phyloP scores from a whole-genome alignment of 2,797 vertebrate species.

The Onychomys torridus region DNA sequence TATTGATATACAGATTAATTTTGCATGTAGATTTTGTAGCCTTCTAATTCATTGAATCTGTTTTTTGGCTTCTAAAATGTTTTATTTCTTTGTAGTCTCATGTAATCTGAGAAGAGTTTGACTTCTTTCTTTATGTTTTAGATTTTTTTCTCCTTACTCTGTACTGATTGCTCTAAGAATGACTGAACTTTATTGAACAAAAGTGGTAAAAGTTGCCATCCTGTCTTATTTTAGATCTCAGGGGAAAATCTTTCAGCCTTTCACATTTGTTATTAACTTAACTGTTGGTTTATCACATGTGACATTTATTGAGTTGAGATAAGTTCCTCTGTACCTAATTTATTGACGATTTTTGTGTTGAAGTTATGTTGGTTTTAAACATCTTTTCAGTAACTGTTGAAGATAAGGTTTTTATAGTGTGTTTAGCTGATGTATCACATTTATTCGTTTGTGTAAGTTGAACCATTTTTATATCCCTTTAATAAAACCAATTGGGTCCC shows the following conservation, averaged over 20 bases:
- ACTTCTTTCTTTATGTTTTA: neutral
- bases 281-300: neutral
- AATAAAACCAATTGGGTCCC: neutral
- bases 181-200: neutral
- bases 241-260: neutral
- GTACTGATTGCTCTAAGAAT: neutral
- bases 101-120: neutral
- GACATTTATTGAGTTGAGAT: neutral
- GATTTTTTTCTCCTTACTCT: neutral
- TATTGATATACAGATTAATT: neutral
- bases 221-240: neutral
- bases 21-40: neutral
- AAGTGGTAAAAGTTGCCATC: neutral
- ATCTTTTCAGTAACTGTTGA: neutral
- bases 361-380: neutral
- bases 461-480: neutral
- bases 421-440: neutral
- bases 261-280: neutral
- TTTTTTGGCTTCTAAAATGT: neutral
- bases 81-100: neutral
- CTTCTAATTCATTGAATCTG: neutral
- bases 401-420: neutral
- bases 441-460: neutral
- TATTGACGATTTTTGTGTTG: neutral
- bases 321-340: neutral